Evolutionary conservation across 2,113 vertebrate genomes (phyloP).

Genomic region (Ceyx melanurus): DNA sequence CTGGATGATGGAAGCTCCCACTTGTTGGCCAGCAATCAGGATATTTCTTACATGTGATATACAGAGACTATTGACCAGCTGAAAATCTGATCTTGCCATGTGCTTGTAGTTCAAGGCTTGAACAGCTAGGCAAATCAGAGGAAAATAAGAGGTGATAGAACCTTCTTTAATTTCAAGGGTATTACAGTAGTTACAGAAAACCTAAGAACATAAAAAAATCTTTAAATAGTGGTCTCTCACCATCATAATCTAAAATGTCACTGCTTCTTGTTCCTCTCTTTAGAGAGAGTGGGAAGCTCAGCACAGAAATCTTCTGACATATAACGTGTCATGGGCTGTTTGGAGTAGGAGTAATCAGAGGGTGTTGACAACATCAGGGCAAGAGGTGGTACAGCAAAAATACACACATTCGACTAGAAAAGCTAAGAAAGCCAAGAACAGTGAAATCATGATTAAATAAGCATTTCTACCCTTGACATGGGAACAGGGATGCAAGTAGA

Average conservation of each 20-base stretch:
- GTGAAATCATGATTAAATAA: not conserved
- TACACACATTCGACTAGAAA: slow-evolving; percentile 2
- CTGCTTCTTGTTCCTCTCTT: not conserved
- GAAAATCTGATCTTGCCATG: slow-evolving; percentile 3
- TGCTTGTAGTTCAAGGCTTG: not conserved
- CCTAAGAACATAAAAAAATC: not conserved
- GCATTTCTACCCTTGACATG: not conserved
- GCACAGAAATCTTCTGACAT: not conserved
- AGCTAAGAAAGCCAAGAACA: not conserved
- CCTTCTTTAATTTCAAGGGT: not conserved
- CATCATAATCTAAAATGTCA: not conserved
- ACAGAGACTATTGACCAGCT: not conserved
- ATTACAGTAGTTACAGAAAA: not conserved
- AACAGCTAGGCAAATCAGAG: not conserved
- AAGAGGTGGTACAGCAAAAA: slow-evolving; percentile 42
- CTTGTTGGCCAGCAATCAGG: slow-evolving; percentile 1
- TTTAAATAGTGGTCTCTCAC: not conserved
- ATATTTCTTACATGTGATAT: slow-evolving; percentile 15
- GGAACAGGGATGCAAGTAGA: not conserved
- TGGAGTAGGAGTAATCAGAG: not conserved
- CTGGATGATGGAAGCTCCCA: slow-evolving; percentile 12
- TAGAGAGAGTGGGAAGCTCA: not conserved
- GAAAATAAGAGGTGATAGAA: not conserved
- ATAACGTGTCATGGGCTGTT: not conserved
- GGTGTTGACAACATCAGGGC: slow-evolving; percentile 14